These are phyloP conservation scores for Tiaroga cobitis DNA, from an alignment of 2,797 vertebrate genomes.

Conservation along the genomic window DNA sequence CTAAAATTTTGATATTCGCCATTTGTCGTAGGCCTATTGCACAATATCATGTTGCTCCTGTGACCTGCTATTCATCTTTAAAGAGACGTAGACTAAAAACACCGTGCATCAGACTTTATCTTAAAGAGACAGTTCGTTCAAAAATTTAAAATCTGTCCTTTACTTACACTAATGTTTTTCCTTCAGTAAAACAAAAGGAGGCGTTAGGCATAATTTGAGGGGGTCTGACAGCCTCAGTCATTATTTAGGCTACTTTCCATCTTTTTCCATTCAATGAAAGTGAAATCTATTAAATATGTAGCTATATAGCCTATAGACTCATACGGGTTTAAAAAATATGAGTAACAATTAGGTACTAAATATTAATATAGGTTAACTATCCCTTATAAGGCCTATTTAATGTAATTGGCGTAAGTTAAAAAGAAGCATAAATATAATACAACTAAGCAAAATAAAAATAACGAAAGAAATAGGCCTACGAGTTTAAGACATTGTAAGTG, in stretches of 20 bases:
- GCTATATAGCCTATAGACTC: not conserved
- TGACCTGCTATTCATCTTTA: not conserved
- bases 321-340: not conserved
- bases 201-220: not conserved
- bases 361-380: not conserved
- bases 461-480: not conserved
- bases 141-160: not conserved
- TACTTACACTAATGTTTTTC: not conserved
- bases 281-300: not conserved
- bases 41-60: not conserved
- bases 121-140: not conserved
- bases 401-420: not conserved
- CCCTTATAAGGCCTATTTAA: not conserved
- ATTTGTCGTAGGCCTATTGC: not conserved
- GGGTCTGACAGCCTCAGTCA: not conserved
- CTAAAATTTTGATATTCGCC: not conserved
- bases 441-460: not conserved
- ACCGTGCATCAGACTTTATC: not conserved
- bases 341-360: not conserved
- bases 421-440: not conserved
- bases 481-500: not conserved
- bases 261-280: not conserved
- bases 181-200: not conserved
- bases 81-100: not conserved
- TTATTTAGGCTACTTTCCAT: not conserved